These are phyloP conservation scores for Psettodes erumei DNA, from an alignment of 2,113 vertebrate genomes.

Conservation along the genomic window DNA sequence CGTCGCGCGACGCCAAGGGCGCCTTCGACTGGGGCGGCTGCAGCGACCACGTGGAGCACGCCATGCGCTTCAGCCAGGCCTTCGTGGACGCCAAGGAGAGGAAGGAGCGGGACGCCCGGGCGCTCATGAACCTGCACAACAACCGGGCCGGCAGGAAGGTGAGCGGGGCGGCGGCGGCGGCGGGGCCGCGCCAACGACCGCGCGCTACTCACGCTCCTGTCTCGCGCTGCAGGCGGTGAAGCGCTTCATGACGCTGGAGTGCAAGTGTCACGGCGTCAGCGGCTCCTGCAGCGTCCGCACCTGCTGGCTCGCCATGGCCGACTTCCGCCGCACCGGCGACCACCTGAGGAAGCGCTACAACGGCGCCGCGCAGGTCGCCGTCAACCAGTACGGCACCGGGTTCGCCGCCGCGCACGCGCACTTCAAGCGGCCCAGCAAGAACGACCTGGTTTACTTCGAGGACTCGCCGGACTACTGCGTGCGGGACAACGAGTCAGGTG, in stretches of 20 bases:
- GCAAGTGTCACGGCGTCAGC: conserved; percentile 97
- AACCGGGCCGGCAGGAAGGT: conserved; percentile 96
- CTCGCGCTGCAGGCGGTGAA: conserved; percentile 88
- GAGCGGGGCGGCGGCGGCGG: too few species aligned
- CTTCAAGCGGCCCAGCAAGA: conserved; percentile 92
- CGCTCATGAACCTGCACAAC: conserved; percentile 96
- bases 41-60: conserved; percentile 95
- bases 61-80: conserved; percentile 89
- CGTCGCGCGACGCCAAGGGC: conserved; percentile 88
- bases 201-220: too few species aligned
- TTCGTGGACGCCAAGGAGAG: conserved; percentile 94
- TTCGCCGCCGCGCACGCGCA: conserved; percentile 90
- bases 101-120: conserved; percentile 91
- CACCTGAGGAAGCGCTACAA: conserved; percentile 93
- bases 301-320: conserved; percentile 95
- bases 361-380: conserved; percentile 92
- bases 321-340: conserved; percentile 93
- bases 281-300: conserved; percentile 94
- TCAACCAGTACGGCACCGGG: conserved; percentile 95
- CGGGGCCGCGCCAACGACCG: too few species aligned
- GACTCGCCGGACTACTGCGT: conserved; percentile 97
- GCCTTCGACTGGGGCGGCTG: conserved; percentile 96
- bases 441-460: conserved; percentile 96
- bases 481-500: conserved; percentile 91
- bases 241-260: conserved; percentile 93